Evolutionary conservation across 1,140 invertebrate genomes (phyloP).

Genomic region (Bombus pascuorum): DNA sequence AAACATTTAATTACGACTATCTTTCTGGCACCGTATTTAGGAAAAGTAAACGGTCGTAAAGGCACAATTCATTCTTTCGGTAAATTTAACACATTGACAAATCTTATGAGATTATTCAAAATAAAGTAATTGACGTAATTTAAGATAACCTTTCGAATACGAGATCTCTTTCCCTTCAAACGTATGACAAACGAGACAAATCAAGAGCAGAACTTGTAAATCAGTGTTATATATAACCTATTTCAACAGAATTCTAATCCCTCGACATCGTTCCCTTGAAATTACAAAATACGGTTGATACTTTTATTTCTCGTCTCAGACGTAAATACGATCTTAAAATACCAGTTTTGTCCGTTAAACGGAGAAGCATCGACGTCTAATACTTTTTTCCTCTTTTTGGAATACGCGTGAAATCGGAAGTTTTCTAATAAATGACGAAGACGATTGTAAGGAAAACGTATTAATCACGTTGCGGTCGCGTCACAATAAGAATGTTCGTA

Average conservation of each 20-base stretch:
- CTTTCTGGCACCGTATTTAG: not conserved
- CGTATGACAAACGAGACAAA: not conserved
- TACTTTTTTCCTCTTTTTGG: too few species aligned
- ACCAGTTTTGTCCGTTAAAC: not conserved
- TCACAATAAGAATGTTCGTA: constrained; percentile 8
- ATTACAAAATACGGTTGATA: not conserved
- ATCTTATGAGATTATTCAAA: not conserved
- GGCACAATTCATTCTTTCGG: not conserved
- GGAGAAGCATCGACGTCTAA: not conserved
- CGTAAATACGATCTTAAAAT: not conserved
- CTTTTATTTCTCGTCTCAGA: not conserved
- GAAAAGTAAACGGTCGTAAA: constrained; percentile 25
- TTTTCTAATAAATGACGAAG: not conserved
- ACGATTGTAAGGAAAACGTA: not conserved
- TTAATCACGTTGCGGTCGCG: constrained; percentile 5
- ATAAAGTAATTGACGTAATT: constrained; percentile 23
- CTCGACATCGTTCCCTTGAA: not conserved
- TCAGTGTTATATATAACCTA: not conserved
- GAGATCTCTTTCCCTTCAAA: not conserved
- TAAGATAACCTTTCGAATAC: not conserved
- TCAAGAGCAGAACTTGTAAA: not conserved
- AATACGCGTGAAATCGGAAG: not conserved
- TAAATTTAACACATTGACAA: not conserved
- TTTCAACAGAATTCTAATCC: not conserved
- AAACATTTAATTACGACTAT: constrained; percentile 13